phyloP scores from a whole-genome alignment of 2,113 vertebrate species.

The Capra hircus region DNA sequence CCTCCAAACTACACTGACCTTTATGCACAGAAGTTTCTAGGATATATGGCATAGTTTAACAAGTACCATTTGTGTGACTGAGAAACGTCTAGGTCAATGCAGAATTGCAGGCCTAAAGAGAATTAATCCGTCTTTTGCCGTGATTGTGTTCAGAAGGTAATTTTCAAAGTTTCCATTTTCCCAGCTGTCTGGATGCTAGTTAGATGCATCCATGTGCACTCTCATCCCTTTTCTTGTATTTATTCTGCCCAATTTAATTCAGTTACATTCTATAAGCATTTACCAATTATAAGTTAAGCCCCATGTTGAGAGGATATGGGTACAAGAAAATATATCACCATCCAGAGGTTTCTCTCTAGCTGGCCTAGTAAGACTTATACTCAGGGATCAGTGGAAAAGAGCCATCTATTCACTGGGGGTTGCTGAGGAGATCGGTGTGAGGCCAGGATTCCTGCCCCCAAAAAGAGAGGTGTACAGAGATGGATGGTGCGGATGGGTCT shows the following conservation, averaged over 20 bases:
- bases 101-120: not conserved
- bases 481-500: not conserved
- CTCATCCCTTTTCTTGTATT: slow-evolving; percentile 18
- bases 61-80: not conserved
- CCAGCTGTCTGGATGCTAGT: not conserved
- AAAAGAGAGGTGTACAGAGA: not conserved
- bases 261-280: slow-evolving; percentile 29
- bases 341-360: slow-evolving; percentile 18
- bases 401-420: not conserved
- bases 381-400: not conserved
- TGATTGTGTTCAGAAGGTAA: slow-evolving; percentile 30
- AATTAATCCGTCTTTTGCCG: slow-evolving; percentile 13
- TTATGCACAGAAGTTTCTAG: slow-evolving; percentile 16
- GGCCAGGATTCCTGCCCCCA: not conserved
- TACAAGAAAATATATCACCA: not conserved
- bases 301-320: not conserved
- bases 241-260: slow-evolving; percentile 44
- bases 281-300: slow-evolving; percentile 22
- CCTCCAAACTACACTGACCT: slow-evolving; percentile 7
- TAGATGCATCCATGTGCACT: not conserved
- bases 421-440: not conserved
- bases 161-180: slow-evolving; percentile 47
- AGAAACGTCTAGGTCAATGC: not conserved
- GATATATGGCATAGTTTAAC: not conserved
- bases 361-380: not conserved